Base-by-base conservation (phyloP, 2,113 vertebrate species). In the Donacobius atricapilla region DNA sequence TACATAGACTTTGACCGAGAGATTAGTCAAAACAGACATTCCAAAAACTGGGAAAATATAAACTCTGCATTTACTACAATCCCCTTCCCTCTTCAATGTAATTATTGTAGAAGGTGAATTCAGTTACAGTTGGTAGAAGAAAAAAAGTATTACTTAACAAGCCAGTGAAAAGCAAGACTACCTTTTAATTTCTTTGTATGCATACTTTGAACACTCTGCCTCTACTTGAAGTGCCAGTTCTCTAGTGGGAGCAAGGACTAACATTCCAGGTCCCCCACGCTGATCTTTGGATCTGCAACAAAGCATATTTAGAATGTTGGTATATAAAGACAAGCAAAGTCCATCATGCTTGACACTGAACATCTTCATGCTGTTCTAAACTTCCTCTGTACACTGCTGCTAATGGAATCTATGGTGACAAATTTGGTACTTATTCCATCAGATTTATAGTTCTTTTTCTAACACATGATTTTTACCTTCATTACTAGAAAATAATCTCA, bases 141-240 rank as follows among this genome's bases (percentile, higher is more conserved):
- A 86, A 42, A 30, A 7, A 44, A 35, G 20, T 3, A 10, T 2
- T 23, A 85, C 12, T 53, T 65, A 30, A 48, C 3, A 64, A 37
- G 27, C 2, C 58, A 71, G 7, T 28, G 13, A 75, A 65, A 73
- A 44, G 56, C 15, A 82, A 90, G 42, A 56, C 90, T 97, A 99
- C 99, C 99, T 99, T 97, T 98, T 98, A 96, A 99, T 99, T 86
- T 98, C 98, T 97, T 99, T 99, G 90, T 99, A 99, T 35, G 97
- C 95, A 70, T 99, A 99, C 79, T 99, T 99, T 33, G 75, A 98
- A 95, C 99, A 99, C 64, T 99, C 99, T 3, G 98, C 93, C 96
- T 99, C 98, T 30, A 99, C 99, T 37, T 99, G 99, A 93, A 99
- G 98, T 18, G 99, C 99, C 77, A 99, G 96, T 91, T 99, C 99